A percentile compares a stretch with the other conserved stretches of the same genome.
These are phyloP conservation scores for Achlya flavicornis DNA, from an alignment of 2,888 invertebrate genomes.

Conservation along the genomic window DNA sequence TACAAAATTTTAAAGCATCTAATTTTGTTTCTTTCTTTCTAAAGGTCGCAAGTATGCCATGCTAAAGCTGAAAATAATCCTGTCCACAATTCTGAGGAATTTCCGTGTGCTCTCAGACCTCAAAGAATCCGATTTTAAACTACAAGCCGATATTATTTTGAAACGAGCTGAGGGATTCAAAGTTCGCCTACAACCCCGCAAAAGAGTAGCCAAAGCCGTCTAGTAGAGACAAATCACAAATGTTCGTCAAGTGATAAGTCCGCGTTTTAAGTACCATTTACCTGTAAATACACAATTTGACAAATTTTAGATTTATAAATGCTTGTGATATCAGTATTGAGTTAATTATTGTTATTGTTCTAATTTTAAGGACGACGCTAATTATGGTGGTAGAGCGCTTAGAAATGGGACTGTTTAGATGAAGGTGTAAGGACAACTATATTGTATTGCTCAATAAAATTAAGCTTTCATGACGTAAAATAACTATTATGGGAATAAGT, in stretches of 20 bases:
- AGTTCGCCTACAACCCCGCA: slow-evolving; percentile 88
- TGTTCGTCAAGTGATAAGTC: slow-evolving; percentile 21
- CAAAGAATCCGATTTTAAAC: slow-evolving; percentile 87
- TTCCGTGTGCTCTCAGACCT: slow-evolving; percentile 88
- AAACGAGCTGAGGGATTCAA: slow-evolving; percentile 91
- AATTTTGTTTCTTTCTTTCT: slow-evolving; percentile 28
- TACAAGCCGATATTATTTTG: slow-evolving; percentile 90
- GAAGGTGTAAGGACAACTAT: slow-evolving; percentile 34
- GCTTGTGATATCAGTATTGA: slow-evolving; percentile 61
- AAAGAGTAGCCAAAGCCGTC: slow-evolving; percentile 67
- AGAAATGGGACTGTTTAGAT: slow-evolving; percentile 39
- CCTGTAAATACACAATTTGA: slow-evolving; percentile 18
- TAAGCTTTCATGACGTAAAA: slow-evolving; percentile 37
- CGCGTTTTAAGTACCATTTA: slow-evolving; percentile 15
- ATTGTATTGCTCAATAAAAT: slow-evolving; percentile 56
- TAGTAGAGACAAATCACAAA: slow-evolving; percentile 26
- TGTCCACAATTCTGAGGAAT: slow-evolving; percentile 89
- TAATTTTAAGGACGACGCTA: slow-evolving; percentile 47
- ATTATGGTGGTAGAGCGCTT: slow-evolving; percentile 63
- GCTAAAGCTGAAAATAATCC: slow-evolving; percentile 90
- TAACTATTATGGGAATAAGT: slow-evolving; percentile 60
- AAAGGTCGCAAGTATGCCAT: slow-evolving; percentile 91
- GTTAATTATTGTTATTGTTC: slow-evolving; percentile 58
- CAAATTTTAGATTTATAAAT: slow-evolving; percentile 29
- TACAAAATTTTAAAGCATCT: background rate